Evolutionary conservation across 1,140 invertebrate genomes (phyloP), one percentile per base, ranked within the genome.

Genomic region (Lordiphosa clarofinis): DNA sequence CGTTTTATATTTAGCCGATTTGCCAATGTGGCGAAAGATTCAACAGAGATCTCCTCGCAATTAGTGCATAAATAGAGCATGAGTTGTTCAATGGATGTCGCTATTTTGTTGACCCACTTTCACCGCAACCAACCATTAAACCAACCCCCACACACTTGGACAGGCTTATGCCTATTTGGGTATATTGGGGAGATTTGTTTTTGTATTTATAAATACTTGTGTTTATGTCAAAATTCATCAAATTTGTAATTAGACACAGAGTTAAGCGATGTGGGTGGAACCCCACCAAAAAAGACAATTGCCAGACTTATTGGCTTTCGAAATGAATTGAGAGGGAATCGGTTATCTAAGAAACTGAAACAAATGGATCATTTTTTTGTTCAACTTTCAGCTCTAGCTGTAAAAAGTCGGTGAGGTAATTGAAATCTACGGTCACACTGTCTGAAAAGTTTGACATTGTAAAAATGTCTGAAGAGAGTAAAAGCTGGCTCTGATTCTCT

Each of bases 1-100:
- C 76, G 76, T 69, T 81, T 82, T 81, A 81, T 84, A 81, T 59
- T 76, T 81, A 81, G 78, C 67, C 49, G 72, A 76, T 72, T 76
- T 52, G 49, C 78, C 76, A 43, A 43, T 52, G 47, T 36, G 46
- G 19, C 43, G 44, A 37, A 31, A 52, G 44, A 48, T 36, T 50
- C 36, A 24, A 65, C 39, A 40, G 28, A 65, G 42, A 48, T 57
- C 54, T 40, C 31, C 43, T 46, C 11, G 7, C 43, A 33, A 12
- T 31, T n/a, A 28, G 43, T 46, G 43, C 39, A 56, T 33, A 58
- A 61, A 59, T 52, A 56, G 55, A 71, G 47, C 37, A 62, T 48
- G 48, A 66, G 48, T 59, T 67, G 58, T 73, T 73, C 65, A 56
- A 52, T 58, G 31, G 54, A 49, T 69, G 54, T 19, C 67, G 55